These are phyloP conservation scores for Moxostoma hubbsi DNA, from an alignment of 2,797 vertebrate species.

Conservation along the genomic window DNA sequence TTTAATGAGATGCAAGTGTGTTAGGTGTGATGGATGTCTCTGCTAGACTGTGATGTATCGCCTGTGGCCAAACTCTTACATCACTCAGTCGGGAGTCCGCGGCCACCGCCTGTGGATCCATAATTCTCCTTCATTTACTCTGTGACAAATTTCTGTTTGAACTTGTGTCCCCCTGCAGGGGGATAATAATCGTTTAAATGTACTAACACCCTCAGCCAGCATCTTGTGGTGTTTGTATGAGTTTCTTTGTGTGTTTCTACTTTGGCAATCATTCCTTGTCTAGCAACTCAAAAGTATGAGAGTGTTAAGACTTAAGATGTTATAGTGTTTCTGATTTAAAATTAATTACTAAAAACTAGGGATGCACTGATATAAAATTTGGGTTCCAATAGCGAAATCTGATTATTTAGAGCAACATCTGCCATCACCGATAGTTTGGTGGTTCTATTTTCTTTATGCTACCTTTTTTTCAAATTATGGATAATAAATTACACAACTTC, in stretches of 20 bases:
- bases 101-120: slow-evolving; percentile 44
- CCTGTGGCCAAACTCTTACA: slow-evolving; percentile 45
- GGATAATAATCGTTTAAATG: slow-evolving; percentile 47
- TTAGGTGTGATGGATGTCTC: slow-evolving; percentile 37
- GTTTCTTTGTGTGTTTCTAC: not conserved
- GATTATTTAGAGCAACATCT: too few relatives aligned
- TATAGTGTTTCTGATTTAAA: too few relatives aligned
- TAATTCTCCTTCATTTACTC: slow-evolving; percentile 49
- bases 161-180: slow-evolving; percentile 38
- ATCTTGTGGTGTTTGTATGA: slow-evolving; percentile 5
- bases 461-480: too few relatives aligned
- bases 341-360: too few relatives aligned
- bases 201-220: slow-evolving; percentile 2
- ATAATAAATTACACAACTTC: too few relatives aligned
- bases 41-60: slow-evolving; percentile 29
- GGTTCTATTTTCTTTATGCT: too few relatives aligned
- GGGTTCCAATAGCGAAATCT: too few relatives aligned
- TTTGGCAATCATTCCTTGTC: too few relatives aligned
- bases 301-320: not conserved
- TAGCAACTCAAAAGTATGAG: not conserved
- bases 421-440: too few relatives aligned
- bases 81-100: slow-evolving; percentile 39
- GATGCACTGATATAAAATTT: too few relatives aligned
- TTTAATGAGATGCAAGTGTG: slow-evolving; percentile 41
- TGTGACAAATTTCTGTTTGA: slow-evolving; percentile 44